Conservation (phyloP, 2,113 vertebrate genomes). For the Zapornia atra region DNA sequence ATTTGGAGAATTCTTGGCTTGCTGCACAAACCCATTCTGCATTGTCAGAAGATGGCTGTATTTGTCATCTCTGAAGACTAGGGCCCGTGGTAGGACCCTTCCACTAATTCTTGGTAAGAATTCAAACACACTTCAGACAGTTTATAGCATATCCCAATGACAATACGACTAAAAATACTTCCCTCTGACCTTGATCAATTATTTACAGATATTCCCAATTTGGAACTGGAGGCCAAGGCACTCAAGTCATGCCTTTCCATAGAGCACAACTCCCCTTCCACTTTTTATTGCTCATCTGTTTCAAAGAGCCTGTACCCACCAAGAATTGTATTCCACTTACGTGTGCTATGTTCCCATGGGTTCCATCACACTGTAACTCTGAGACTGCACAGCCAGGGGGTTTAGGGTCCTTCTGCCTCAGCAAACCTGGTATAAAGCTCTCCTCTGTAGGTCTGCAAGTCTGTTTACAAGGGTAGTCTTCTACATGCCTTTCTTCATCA, state of each 20-base stretch:
- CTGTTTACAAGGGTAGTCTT: not conserved
- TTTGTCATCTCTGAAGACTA: not conserved
- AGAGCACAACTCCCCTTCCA: not conserved
- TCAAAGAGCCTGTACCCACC: not conserved
- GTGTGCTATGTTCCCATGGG: not conserved
- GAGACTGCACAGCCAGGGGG: no score
- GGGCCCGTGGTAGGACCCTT: not conserved
- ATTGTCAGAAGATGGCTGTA: not conserved
- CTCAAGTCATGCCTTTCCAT: not conserved
- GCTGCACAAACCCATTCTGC: not conserved
- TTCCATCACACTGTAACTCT: not conserved
- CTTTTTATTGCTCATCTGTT: not conserved
- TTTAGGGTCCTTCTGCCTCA: not conserved
- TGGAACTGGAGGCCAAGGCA: rapidly evolving
- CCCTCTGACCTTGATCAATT: not conserved
- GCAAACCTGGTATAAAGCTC: not conserved
- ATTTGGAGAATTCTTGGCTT: not conserved
- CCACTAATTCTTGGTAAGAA: not conserved
- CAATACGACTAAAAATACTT: not conserved
- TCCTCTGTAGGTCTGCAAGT: no score
- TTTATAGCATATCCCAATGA: not conserved
- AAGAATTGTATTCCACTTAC: not conserved
- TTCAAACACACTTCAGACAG: not conserved
- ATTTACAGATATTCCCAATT: no score
- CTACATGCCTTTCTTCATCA: not conserved